These are phyloP conservation scores for Carettochelys insculpta DNA, from an alignment of 2,113 vertebrate genomes.

Conservation along the genomic window DNA sequence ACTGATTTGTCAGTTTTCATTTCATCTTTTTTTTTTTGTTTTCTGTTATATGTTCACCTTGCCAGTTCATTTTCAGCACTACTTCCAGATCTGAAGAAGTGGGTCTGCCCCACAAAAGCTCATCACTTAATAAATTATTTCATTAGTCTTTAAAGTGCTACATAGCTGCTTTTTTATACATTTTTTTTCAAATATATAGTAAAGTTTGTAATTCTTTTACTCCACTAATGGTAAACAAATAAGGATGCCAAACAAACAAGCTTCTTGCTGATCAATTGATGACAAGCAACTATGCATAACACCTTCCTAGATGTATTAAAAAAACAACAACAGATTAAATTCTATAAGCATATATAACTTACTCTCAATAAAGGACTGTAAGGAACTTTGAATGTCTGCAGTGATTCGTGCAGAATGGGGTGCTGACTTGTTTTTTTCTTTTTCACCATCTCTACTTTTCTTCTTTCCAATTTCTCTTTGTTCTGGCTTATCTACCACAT, in stretches of 20 bases:
- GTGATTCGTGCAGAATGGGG: constrained; percentile 50
- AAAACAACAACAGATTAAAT: not conserved
- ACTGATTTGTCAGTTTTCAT: too few species aligned
- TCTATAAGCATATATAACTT: constrained; percentile 53
- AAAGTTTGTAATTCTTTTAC: not conserved
- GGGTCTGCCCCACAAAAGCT: too few species aligned
- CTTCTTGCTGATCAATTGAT: not conserved
- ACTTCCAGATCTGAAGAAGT: too few species aligned
- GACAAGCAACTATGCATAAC: not conserved
- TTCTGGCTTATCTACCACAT: constrained; percentile 70
- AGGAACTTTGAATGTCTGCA: constrained; percentile 47
- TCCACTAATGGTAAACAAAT: not conserved
- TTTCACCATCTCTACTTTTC: constrained; percentile 76
- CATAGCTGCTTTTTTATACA: too few species aligned
- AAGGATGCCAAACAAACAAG: not conserved
- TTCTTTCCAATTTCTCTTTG: constrained; percentile 76
- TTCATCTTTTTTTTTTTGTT: too few species aligned
- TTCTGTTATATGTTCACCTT: too few species aligned
- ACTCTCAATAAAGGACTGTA: constrained; percentile 71
- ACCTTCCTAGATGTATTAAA: not conserved
- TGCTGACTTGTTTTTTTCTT: constrained; percentile 69
- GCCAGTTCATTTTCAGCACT: too few species aligned
- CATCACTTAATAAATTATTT: too few species aligned
- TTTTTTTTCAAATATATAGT: not conserved
- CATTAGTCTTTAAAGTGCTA: too few species aligned